Conservation (phyloP, 2,888 invertebrate species). For the Drosophila bunnanda region DNA sequence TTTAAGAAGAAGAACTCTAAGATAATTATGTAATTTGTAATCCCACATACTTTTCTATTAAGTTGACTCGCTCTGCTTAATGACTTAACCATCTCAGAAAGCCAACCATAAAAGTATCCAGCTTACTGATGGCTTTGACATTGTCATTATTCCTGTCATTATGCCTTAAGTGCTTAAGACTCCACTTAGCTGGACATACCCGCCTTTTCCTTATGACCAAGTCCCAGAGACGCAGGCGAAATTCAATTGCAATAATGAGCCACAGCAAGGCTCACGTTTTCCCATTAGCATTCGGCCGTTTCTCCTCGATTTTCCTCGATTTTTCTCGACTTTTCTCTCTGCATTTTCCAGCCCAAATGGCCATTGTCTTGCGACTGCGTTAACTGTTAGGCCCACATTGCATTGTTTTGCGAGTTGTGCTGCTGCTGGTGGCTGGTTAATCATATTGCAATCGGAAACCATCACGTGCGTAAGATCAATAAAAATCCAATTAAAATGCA, state of each 20-base stretch:
- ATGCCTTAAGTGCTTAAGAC: background rate
- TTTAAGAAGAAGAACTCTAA: too few species aligned
- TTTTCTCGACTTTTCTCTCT: conserved; percentile 1
- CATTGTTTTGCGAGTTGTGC: conserved; percentile 31
- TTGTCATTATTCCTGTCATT: background rate
- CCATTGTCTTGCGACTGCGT: conserved; percentile 56
- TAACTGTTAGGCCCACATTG: conserved; percentile 35
- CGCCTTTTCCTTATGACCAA: background rate
- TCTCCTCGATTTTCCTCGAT: conserved; percentile 9
- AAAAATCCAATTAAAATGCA: conserved; percentile 76
- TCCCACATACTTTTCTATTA: background rate
- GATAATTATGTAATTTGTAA: background rate
- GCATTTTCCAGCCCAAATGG: conserved; percentile 37
- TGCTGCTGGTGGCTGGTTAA: conserved; percentile 28
- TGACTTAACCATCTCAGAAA: background rate
- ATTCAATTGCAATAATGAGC: conserved; percentile 68
- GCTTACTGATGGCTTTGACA: background rate
- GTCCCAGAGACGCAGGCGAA: conserved; percentile 50
- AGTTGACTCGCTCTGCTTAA: background rate
- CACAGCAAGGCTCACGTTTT: conserved; percentile 70
- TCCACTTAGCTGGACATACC: conserved; percentile 4
- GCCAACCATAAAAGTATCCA: conserved; percentile 1
- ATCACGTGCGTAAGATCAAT: conserved; percentile 78
- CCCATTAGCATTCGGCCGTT: conserved; percentile 65
- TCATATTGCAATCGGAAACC: conserved; percentile 49